Evolutionary conservation across 1,140 invertebrate genomes (phyloP).

Genomic region (Melipona quadrifasciata): DNA sequence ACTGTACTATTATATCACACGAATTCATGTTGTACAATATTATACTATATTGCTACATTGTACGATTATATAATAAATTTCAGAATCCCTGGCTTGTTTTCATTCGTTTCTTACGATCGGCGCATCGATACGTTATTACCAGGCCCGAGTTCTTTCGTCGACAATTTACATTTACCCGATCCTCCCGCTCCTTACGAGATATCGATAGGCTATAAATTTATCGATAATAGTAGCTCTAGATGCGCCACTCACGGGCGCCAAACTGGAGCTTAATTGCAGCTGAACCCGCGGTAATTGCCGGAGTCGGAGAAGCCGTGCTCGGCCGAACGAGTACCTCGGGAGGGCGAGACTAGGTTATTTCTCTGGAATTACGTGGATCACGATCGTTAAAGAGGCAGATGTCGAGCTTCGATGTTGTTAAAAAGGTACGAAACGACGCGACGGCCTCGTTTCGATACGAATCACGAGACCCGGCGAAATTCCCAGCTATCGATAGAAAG

Average conservation of each 20-base stretch:
- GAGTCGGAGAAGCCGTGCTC: constrained; percentile 3
- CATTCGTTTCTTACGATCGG: too few species aligned
- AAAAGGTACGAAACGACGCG: neutral
- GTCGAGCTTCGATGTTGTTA: constrained; percentile 4
- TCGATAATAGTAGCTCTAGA: constrained; percentile 24
- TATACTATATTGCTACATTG: too few species aligned
- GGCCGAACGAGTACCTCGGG: neutral
- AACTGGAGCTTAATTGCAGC: constrained; percentile 58
- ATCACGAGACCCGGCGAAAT: neutral
- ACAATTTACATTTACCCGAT: constrained; percentile 34
- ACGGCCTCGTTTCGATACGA: neutral
- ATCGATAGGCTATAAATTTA: constrained; percentile 37
- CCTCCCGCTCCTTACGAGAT: neutral
- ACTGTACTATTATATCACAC: too few species aligned
- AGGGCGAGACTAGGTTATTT: constrained; percentile 23
- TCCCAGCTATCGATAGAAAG: neutral
- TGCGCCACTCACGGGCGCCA: constrained; percentile 17
- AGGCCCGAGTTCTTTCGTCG: constrained; percentile 4
- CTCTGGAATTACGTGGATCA: constrained; percentile 27
- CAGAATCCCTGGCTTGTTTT: too few species aligned
- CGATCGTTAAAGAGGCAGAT: constrained; percentile 36
- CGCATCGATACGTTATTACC: neutral
- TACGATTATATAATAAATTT: too few species aligned
- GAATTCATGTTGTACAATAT: too few species aligned
- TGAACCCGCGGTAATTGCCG: constrained; percentile 56